Evolutionary conservation across 2,888 invertebrate genomes (phyloP).

Genomic region (Synergus gifuensis): DNA sequence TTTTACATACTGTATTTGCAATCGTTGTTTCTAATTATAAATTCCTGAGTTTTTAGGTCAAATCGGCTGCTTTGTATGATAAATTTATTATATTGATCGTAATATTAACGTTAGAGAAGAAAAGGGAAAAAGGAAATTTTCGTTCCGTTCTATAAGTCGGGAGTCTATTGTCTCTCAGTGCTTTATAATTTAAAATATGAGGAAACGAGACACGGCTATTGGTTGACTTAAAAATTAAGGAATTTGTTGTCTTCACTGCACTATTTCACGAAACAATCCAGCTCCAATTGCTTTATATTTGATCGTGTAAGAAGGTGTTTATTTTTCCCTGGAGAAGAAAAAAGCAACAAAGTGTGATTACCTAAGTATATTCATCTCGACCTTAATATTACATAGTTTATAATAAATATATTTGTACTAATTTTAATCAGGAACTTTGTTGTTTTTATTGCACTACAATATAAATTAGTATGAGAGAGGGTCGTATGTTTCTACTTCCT

Average conservation of each 20-base stretch:
- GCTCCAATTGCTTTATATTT: slow-evolving; percentile 57
- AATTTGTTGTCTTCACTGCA: slow-evolving; percentile 4
- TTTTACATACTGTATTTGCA: slow-evolving; percentile 6
- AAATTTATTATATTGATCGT: not conserved
- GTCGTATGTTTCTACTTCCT: slow-evolving; percentile 6
- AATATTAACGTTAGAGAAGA: not conserved
- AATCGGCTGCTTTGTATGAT: slow-evolving; percentile 49
- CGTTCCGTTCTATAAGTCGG: not conserved
- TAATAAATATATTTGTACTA: slow-evolving; percentile 70
- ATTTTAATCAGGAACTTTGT: slow-evolving; percentile 69
- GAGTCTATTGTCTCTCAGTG: not conserved
- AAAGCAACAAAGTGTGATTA: slow-evolving; percentile 68
- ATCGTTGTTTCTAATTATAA: not conserved
- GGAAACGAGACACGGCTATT: not conserved
- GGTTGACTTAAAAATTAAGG: not conserved
- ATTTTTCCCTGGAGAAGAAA: slow-evolving; percentile 59
- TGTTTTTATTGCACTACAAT: slow-evolving; percentile 67
- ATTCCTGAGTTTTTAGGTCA: slow-evolving; percentile 57
- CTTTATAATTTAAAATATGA: not conserved
- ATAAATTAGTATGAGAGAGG: slow-evolving; percentile 56
- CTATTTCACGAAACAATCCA: slow-evolving; percentile 3
- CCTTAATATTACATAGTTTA: slow-evolving; percentile 62
- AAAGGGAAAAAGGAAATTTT: not conserved
- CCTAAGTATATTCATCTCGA: slow-evolving; percentile 62
- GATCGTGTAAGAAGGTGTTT: slow-evolving; percentile 63